Evolutionary conservation across 2,797 vertebrate species (phyloP).

Genomic region (Vireo griseus): DNA sequence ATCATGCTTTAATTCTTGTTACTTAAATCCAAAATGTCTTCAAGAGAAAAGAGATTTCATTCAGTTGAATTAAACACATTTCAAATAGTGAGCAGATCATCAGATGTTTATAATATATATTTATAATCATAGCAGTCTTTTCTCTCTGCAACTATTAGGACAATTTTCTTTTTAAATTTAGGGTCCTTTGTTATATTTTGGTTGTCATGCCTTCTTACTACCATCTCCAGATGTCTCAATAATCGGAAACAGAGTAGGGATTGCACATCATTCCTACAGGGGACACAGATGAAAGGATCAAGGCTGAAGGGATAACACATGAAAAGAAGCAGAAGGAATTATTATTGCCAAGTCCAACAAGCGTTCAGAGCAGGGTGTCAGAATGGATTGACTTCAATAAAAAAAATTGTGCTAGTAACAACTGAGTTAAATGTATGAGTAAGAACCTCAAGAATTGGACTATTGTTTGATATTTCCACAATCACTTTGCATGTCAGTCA

Average conservation of each 20-base stretch:
- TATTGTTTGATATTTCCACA: constrained; percentile 47
- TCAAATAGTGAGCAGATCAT: not conserved
- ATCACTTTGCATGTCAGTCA: constrained; percentile 37
- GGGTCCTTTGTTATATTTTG: not conserved
- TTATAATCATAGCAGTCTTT: not conserved
- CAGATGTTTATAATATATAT: not conserved
- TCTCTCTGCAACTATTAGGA: not conserved
- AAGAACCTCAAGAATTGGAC: constrained; percentile 1
- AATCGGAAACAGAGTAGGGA: constrained; percentile 31
- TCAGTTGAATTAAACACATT: not conserved
- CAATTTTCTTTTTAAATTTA: not conserved
- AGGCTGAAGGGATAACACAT: constrained; percentile 56
- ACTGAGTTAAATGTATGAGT: constrained; percentile 15
- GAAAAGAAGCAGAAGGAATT: constrained; percentile 66
- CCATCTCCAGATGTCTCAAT: constrained; percentile 34
- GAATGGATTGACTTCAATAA: constrained; percentile 51
- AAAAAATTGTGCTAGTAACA: constrained; percentile 7
- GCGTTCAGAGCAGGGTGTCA: constrained; percentile 44
- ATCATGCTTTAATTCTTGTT: not conserved
- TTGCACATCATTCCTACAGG: constrained; percentile 38
- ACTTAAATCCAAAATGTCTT: not conserved
- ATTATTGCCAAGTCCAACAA: constrained; percentile 44
- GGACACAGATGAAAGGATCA: constrained; percentile 57
- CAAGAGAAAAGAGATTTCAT: not conserved
- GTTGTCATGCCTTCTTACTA: not conserved